A percentile compares a stretch with the other conserved stretches of the same genome.
Conservation (phyloP, 2,113 vertebrate genomes). For the Oryctolagus cuniculus region mOryCun1.1 NC_091440.1:90745501-90746000, state of each 20-base stretch:
- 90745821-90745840: not conserved
- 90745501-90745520: not conserved
- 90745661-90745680: not conserved
- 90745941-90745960: too few species aligned
- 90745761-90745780: not conserved
- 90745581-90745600: not conserved
- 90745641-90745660: not conserved
- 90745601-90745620: not conserved
- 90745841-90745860: too few species aligned
- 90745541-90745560: conserved; percentile 6
- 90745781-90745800: not conserved
- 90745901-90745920: too few species aligned
- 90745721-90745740: not conserved
- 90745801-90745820: not conserved
- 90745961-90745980: too few species aligned
- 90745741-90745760: not conserved
- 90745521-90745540: not conserved
- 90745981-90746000: too few species aligned
- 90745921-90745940: too few species aligned
- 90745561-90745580: not conserved
- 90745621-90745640: not conserved
- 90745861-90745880: too few species aligned
- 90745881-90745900: too few species aligned
- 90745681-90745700: not conserved
- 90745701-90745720: not conserved